Percentiles rank a stretch among this genome's conserved stretches.
phyloP scores from a whole-genome alignment of 2,888 invertebrate species.

The Steinernema hermaphroditum region DNA sequence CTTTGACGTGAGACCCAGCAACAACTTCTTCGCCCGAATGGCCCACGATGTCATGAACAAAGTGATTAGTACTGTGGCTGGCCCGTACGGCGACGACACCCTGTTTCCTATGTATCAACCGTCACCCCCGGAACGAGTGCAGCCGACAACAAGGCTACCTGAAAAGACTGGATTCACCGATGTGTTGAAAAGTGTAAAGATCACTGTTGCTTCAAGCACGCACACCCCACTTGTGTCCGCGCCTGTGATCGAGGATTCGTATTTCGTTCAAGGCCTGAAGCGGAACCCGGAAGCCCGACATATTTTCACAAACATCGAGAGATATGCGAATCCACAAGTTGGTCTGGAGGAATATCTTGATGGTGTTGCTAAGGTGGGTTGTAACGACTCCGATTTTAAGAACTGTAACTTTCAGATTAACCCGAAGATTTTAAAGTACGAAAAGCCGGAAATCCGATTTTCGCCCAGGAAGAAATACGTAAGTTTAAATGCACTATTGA shows the following conservation, averaged over 20 bases:
- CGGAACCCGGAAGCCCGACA: background rate
- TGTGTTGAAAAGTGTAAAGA: background rate
- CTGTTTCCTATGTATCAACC: slow-evolving; percentile 10
- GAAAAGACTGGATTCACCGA: background rate
- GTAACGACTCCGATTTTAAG: background rate
- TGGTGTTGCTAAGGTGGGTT: background rate
- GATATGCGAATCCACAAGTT: slow-evolving; percentile 15
- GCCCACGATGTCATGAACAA: slow-evolving; percentile 24
- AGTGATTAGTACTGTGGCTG: slow-evolving; percentile 13
- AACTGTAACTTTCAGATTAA: background rate
- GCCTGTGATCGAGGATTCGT: background rate
- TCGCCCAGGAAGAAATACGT: slow-evolving; percentile 19
- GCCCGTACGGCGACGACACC: slow-evolving; percentile 11
- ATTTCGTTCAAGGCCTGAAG: slow-evolving; percentile 3
- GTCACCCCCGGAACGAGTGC: background rate
- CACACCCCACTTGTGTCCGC: background rate
- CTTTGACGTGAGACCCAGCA: background rate
- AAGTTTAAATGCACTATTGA: background rate
- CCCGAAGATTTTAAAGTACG: background rate
- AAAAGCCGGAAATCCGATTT: slow-evolving; percentile 17
- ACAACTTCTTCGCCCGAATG: slow-evolving; percentile 19
- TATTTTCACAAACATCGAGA: slow-evolving; percentile 8
- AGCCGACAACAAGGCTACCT: background rate
- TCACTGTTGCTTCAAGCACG: background rate
- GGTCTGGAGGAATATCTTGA: background rate